Conservation (phyloP, 2,113 vertebrate genomes). For the Numenius arquata region DNA sequence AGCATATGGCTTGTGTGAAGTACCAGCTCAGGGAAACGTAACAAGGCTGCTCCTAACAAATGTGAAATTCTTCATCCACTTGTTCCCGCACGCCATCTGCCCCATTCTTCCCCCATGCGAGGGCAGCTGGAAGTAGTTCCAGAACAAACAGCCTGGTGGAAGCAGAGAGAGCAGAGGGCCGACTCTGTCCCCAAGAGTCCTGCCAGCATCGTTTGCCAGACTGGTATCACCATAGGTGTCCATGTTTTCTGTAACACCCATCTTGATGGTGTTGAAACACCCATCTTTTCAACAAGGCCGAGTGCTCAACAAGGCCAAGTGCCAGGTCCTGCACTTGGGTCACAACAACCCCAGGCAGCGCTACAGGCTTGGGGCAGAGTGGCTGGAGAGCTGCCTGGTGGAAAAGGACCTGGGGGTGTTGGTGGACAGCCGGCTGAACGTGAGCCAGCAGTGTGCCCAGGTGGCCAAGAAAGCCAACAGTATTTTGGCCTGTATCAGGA, state of each 20-base stretch:
- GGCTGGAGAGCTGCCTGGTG: too few species aligned
- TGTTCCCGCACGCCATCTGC: not conserved
- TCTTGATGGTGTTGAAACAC: not conserved
- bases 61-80: not conserved
- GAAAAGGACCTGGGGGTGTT: too few species aligned
- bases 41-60: not conserved
- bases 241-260: not conserved
- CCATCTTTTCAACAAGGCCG: too few species aligned
- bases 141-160: fast-evolving
- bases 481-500: too few species aligned
- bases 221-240: not conserved
- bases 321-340: too few species aligned
- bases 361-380: too few species aligned
- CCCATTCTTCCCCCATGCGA: not conserved
- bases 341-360: too few species aligned
- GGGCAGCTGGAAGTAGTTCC: not conserved
- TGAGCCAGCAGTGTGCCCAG: too few species aligned
- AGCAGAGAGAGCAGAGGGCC: not conserved
- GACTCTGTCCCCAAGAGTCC: not conserved
- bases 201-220: not conserved
- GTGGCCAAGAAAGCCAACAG: too few species aligned
- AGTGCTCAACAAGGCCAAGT: too few species aligned
- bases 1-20: not conserved
- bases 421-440: too few species aligned
- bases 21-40: not conserved